Evolutionary conservation across 2,888 invertebrate genomes (phyloP), one percentile per base, ranked within the genome.

Genomic region (Pinctada fucata): DNA sequence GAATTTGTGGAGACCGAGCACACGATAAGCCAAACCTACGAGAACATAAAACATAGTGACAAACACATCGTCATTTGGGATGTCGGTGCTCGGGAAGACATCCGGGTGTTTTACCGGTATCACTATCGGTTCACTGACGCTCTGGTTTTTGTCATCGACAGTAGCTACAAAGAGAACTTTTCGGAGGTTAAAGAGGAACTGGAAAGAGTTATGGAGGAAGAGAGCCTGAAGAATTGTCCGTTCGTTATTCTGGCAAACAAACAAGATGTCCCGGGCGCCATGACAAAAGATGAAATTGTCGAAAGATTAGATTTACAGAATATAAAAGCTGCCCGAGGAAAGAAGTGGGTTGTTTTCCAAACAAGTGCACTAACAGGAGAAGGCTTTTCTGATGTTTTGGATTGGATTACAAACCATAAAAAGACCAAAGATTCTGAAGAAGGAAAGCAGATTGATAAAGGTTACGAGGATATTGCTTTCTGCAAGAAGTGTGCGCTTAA

Each of bases 181-280:
- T 71, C 77, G 0, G 82, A 85, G 3, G 85, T 84, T 0, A 31
- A 83, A 1, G 83, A 87, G 4, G 85, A 85, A 63, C 16, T 85
- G 3, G 58, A 67, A 3, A 13, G 51, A 3, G 47, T 63, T 6
- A 4, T 78, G 1, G n/a, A 50, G 3, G 84, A 84, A 63, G 81
- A 83, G 13, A 86, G 86, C 75, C 50, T 84, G 31, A 16, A 48
- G 2, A 81, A 78, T 13, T 58, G 82, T 10, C 78, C 82, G 3
- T 47, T 86, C 2, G 67, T 83, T 13, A 77, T 86, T n/a, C 63
- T 87, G 49, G 84, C 86, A 6, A 88, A 88, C 76, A 88, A 88
- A 76, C 87, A 86, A 68, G 88, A 88, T 75, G 48, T 86, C n/a
- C 63, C 77, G 3, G 66, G 75, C 10, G 86, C 83, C 45, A 73